Evolutionary conservation across 2,113 vertebrate species (phyloP).

Genomic region (Gulo gulo): DNA sequence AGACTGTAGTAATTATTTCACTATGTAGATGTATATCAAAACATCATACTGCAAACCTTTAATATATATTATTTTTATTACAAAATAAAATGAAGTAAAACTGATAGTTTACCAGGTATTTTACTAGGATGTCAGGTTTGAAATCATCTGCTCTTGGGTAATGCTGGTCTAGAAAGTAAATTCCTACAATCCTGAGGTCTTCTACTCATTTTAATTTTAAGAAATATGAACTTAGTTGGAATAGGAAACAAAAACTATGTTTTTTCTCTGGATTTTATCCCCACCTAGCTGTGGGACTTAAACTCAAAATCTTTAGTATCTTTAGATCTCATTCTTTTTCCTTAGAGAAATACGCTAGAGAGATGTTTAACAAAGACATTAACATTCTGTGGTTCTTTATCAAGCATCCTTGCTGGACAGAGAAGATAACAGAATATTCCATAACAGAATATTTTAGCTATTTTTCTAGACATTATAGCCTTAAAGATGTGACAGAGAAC

Average conservation of each 20-base stretch:
- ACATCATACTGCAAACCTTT: background rate
- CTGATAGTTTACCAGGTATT: background rate
- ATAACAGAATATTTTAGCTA: background rate
- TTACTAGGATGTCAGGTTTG: background rate
- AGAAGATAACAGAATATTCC: background rate
- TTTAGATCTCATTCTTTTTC: background rate
- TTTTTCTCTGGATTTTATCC: background rate
- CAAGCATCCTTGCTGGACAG: background rate
- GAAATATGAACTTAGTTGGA: background rate
- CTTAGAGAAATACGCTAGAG: background rate
- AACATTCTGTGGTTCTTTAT: background rate
- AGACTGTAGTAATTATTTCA: background rate
- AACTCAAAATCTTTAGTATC: background rate
- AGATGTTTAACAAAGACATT: background rate
- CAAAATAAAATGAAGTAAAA: background rate
- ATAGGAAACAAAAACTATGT: background rate
- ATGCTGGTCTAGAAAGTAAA: background rate
- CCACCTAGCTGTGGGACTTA: background rate
- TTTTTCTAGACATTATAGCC: background rate
- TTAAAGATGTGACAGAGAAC: background rate
- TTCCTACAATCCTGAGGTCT: background rate
- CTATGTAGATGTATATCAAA: background rate
- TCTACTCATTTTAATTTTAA: background rate
- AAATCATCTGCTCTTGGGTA: background rate
- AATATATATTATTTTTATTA: background rate